Percentiles rank a stretch among this genome's conserved stretches.
phyloP scores from a whole-genome alignment of 1,140 invertebrate species.

The Asobara japonica region DNA sequence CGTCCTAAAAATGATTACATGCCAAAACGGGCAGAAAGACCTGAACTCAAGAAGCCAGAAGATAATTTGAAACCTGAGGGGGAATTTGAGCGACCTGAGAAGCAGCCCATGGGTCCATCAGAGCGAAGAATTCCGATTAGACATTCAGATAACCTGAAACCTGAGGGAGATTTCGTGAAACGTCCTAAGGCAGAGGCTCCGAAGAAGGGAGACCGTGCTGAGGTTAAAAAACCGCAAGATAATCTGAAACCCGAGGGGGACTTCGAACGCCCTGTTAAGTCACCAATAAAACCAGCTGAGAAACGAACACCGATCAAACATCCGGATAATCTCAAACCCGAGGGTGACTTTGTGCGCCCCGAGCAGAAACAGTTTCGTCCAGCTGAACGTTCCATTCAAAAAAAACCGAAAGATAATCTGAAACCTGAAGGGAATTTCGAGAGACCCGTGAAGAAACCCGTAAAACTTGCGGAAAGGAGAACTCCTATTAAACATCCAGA shows the following conservation, averaged over 20 bases:
- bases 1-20: constrained; percentile 69
- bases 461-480: constrained; percentile 45
- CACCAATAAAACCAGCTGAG: constrained; percentile 65
- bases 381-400: constrained; percentile 66
- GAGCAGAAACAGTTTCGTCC: constrained; percentile 62
- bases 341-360: constrained; percentile 64
- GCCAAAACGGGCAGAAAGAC: constrained; percentile 67
- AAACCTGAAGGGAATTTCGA: constrained; percentile 71
- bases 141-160: constrained; percentile 62
- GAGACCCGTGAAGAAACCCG: constrained; percentile 52
- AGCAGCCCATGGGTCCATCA: constrained; percentile 35
- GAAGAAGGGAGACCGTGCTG: constrained; percentile 45
- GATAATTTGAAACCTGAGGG: constrained; percentile 71
- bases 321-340: constrained; percentile 63
- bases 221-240: constrained; percentile 70
- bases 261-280: constrained; percentile 65
- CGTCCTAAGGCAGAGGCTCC: constrained; percentile 53
- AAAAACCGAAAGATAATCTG: constrained; percentile 72
- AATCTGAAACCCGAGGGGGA: constrained; percentile 74
- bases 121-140: constrained; percentile 50
- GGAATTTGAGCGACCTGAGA: constrained; percentile 64
- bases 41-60: constrained; percentile 58
- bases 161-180: constrained; percentile 71
- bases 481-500: constrained; percentile 70
- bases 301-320: constrained; percentile 63